These are phyloP conservation scores for Pachycephala philippinensis DNA, from an alignment of 2,113 vertebrate genomes.

Conservation along the genomic window DNA sequence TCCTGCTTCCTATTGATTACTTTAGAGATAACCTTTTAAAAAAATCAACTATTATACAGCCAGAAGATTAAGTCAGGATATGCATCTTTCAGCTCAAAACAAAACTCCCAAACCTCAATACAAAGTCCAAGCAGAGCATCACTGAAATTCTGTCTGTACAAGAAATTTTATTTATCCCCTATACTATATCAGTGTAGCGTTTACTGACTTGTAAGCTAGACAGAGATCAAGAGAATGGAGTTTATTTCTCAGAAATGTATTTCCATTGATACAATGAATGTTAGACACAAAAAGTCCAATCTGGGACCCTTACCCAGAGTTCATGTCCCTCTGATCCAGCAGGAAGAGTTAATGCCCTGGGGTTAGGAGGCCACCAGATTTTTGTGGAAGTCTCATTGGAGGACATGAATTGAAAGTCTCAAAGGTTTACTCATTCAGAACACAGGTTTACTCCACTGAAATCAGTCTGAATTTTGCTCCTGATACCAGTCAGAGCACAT, in stretches of 20 bases:
- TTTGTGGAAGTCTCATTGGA: background rate
- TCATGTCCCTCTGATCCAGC: background rate
- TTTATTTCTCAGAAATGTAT: background rate
- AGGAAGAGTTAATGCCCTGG: background rate
- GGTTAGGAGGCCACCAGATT: background rate
- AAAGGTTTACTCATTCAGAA: background rate
- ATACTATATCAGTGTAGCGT: background rate
- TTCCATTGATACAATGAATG: background rate
- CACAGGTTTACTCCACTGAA: background rate
- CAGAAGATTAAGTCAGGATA: background rate
- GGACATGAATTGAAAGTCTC: background rate
- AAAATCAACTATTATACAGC: background rate
- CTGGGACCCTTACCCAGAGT: background rate
- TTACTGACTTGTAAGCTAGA: background rate
- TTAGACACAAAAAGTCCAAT: background rate
- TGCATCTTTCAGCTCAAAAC: background rate
- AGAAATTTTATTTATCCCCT: background rate
- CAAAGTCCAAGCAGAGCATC: background rate
- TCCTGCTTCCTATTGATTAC: background rate
- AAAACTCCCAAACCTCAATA: background rate
- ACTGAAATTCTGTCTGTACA: background rate
- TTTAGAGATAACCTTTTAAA: background rate
- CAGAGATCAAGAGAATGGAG: background rate
- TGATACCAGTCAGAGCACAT: background rate
- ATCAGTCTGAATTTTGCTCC: background rate